A percentile compares a stretch with the other conserved stretches of the same genome.
phyloP scores from a whole-genome alignment of 2,888 invertebrate genomes.

The Buathra laborator region DNA sequence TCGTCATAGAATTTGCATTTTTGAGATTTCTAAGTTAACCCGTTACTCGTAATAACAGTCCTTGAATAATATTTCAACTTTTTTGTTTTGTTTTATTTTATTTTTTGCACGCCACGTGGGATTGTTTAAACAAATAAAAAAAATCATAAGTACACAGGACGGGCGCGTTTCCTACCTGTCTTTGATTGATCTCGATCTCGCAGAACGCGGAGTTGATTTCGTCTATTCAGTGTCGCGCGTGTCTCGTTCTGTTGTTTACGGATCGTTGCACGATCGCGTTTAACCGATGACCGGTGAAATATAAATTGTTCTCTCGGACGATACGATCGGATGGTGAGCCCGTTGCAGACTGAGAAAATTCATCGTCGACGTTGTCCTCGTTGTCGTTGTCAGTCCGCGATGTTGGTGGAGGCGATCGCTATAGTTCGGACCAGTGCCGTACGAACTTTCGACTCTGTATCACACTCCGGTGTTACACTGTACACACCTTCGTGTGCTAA shows the following conservation, averaged over 20 bases:
- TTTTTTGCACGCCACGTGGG: background rate
- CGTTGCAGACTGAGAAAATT: constrained; percentile 78
- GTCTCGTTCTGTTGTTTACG: background rate
- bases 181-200: background rate
- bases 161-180: background rate
- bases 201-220: background rate
- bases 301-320: constrained; percentile 36
- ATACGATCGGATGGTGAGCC: constrained; percentile 74
- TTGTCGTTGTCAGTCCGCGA: constrained; percentile 49
- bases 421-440: constrained; percentile 73
- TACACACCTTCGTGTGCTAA: background rate
- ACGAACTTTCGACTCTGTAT: constrained; percentile 69
- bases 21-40: background rate
- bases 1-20: background rate
- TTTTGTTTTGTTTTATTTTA: background rate
- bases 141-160: background rate
- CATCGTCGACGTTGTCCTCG: constrained; percentile 62
- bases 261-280: background rate
- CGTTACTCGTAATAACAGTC: background rate
- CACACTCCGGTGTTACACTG: background rate
- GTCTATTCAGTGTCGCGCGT: background rate
- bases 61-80: background rate
- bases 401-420: constrained; percentile 48
- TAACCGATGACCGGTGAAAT: constrained; percentile 7
- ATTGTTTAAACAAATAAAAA: background rate